Conservation (phyloP, 2,888 invertebrate species). For the Eupithecia vulgata region DNA sequence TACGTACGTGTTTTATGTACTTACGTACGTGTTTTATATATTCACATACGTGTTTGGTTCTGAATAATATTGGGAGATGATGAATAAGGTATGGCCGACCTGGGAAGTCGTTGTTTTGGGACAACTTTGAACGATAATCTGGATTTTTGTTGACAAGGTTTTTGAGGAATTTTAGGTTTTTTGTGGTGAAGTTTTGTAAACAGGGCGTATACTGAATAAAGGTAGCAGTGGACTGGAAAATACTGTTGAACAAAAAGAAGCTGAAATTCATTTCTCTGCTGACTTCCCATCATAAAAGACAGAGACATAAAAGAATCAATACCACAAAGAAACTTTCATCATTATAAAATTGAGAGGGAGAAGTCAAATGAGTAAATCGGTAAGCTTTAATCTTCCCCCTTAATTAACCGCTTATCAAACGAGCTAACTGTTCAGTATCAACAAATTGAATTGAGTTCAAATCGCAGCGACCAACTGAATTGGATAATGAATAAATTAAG, state of each 20-base stretch:
- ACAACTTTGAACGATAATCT: slow-evolving; percentile 6
- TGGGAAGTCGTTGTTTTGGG: slow-evolving; percentile 16
- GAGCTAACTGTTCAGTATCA: slow-evolving; percentile 40
- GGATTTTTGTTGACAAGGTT: not conserved
- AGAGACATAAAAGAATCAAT: not conserved
- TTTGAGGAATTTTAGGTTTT: not conserved
- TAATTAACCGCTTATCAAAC: slow-evolving; percentile 31
- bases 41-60: slow-evolving; percentile 20
- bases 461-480: slow-evolving; percentile 29
- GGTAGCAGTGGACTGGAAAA: too few relatives aligned
- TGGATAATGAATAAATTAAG: slow-evolving; percentile 40
- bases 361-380: not conserved
- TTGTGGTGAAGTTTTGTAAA: not conserved
- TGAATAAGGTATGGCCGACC: slow-evolving; percentile 33
- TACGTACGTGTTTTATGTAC: not conserved
- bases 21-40: not conserved
- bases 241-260: too few relatives aligned
- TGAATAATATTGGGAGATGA: slow-evolving; percentile 30
- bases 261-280: too few relatives aligned
- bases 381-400: not conserved
- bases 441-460: slow-evolving; percentile 42
- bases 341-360: not conserved
- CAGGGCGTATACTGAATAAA: too few relatives aligned
- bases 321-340: not conserved
- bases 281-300: too few relatives aligned